Conservation (phyloP, 2,888 invertebrate genomes). For the Yponomeuta evonymella region DNA sequence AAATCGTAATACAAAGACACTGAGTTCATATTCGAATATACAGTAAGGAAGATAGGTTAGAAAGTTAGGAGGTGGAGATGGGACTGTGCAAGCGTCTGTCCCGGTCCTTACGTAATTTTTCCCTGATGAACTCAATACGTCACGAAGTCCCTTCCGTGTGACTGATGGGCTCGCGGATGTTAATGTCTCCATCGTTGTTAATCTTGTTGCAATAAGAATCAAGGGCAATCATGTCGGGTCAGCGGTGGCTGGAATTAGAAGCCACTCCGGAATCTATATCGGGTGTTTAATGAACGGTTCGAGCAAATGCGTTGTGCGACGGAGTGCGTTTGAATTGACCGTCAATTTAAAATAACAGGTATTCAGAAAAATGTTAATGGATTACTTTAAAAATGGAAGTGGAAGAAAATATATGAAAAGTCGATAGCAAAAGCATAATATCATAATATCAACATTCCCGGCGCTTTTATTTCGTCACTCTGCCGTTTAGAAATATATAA, state of each 20-base stretch:
- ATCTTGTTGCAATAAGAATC: conserved; percentile 36
- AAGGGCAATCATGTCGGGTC: conserved; percentile 31
- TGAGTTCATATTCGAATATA: conserved; percentile 39
- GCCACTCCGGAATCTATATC: neutral
- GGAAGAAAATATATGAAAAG: neutral
- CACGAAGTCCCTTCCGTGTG: conserved; percentile 63
- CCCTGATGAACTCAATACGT: conserved; percentile 70
- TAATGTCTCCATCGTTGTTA: conserved; percentile 36
- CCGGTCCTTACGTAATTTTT: conserved; percentile 65
- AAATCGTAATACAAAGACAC: conserved; percentile 45
- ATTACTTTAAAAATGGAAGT: neutral
- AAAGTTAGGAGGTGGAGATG: conserved; percentile 32
- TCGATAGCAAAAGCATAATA: neutral
- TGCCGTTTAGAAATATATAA: neutral
- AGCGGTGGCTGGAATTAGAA: neutral
- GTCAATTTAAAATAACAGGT: neutral
- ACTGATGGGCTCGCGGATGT: conserved; percentile 42
- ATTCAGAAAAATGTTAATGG: neutral
- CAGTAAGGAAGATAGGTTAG: conserved; percentile 21
- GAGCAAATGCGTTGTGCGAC: neutral
- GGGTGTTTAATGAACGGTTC: neutral
- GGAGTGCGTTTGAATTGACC: neutral
- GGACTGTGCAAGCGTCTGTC: conserved; percentile 64
- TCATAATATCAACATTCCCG: neutral
- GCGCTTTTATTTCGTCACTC: neutral